Evolutionary conservation across 1,140 invertebrate species (phyloP).

Genomic region (Drosophila ananassae): DNA sequence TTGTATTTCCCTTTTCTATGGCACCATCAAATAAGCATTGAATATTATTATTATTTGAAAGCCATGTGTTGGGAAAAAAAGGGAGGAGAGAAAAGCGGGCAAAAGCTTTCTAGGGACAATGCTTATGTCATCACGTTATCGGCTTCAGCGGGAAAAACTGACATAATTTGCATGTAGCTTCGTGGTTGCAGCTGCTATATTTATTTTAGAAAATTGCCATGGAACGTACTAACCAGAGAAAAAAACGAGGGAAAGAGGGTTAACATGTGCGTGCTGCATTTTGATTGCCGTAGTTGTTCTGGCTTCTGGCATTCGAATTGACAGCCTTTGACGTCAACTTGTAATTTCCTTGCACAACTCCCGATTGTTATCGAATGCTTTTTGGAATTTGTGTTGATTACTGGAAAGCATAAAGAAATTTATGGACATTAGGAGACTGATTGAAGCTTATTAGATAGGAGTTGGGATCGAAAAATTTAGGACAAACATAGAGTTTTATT

Average conservation of each 20-base stretch:
- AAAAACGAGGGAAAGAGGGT: neutral
- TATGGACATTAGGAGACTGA: neutral
- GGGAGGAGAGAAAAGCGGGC: neutral
- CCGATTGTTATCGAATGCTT: constrained; percentile 40
- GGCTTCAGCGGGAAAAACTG: constrained; percentile 51
- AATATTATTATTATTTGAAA: constrained; percentile 78
- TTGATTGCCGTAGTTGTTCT: constrained; percentile 19
- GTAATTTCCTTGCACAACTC: constrained; percentile 53
- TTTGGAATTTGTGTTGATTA: constrained; percentile 39
- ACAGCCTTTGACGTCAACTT: constrained; percentile 43
- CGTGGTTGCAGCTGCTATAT: constrained; percentile 59
- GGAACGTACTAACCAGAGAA: constrained; percentile 29
- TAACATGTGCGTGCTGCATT: constrained; percentile 57
- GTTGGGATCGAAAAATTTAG: neutral
- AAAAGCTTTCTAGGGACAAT: constrained; percentile 49
- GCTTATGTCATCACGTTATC: constrained; percentile 74
- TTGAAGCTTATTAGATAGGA: neutral
- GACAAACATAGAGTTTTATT: neutral
- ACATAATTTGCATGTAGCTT: constrained; percentile 73
- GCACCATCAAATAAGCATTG: constrained; percentile 76
- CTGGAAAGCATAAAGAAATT: constrained; percentile 3
- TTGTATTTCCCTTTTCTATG: constrained; percentile 45
- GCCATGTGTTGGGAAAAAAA: constrained; percentile 52
- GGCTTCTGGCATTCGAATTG: constrained; percentile 29
- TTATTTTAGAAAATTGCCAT: constrained; percentile 70